phyloP scores from a whole-genome alignment of 2,113 vertebrate genomes.

The Microcebus jonahi region DNA sequence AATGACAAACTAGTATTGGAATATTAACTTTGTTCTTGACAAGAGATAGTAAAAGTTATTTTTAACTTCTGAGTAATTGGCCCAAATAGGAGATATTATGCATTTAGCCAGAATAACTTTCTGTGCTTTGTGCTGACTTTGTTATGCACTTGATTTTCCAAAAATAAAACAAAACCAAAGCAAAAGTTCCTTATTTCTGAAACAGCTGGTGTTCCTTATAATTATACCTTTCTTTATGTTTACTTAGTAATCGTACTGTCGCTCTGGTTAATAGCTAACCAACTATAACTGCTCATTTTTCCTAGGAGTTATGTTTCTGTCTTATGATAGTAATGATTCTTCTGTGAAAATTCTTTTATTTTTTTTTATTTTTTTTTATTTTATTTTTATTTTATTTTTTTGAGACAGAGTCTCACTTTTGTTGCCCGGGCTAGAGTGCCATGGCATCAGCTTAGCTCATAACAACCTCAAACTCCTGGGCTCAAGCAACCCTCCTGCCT shows the following conservation, averaged over 20 bases:
- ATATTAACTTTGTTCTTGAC: background rate
- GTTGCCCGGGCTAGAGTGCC: too few species aligned
- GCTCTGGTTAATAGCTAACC: background rate
- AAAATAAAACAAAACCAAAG: conserved; percentile 2
- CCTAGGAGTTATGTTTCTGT: background rate
- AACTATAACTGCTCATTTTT: background rate
- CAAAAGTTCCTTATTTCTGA: background rate
- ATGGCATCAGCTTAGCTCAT: too few species aligned
- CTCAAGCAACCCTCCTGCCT: too few species aligned
- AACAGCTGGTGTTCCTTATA: conserved; percentile 14
- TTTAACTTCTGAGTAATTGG: background rate
- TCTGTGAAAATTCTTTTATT: conserved; percentile 13
- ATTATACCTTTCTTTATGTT: background rate
- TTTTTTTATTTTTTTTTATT: too few species aligned
- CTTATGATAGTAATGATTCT: background rate
- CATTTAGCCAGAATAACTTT: background rate
- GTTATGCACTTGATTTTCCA: background rate
- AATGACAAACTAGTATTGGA: background rate
- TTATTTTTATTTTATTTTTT: too few species aligned
- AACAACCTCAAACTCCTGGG: too few species aligned
- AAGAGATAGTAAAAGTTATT: background rate
- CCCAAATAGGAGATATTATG: background rate
- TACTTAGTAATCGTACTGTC: background rate
- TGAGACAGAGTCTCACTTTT: too few species aligned
- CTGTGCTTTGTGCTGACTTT: background rate